Conservation (phyloP, 2,113 vertebrate species). For the Epinephelus fuscoguttatus region DNA sequence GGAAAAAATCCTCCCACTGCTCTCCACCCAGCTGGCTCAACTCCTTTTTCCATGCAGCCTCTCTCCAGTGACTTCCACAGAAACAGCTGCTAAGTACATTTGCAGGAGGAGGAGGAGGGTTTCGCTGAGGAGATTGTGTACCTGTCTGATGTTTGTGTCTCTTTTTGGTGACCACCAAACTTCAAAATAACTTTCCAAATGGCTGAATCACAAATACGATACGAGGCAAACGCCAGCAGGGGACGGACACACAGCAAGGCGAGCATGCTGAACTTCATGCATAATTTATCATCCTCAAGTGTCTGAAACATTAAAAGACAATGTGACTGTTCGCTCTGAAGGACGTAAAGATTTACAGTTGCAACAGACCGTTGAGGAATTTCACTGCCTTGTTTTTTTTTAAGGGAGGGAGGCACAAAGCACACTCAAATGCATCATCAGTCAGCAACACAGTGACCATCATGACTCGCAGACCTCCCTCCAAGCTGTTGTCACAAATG, state of each 20-base stretch:
- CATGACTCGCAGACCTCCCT: conserved; percentile 52
- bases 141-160: conserved; percentile 65
- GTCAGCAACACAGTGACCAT: conserved; percentile 44
- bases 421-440: conserved; percentile 27
- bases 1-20: conserved; percentile 73
- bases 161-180: conserved; percentile 20
- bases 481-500: conserved; percentile 67
- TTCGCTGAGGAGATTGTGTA: conserved; percentile 44
- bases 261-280: background rate
- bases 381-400: background rate
- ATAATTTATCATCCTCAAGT: conserved; percentile 30
- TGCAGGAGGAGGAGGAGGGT: conserved; percentile 21
- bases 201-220: conserved; percentile 39
- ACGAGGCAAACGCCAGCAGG: conserved; percentile 21
- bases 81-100: conserved; percentile 81
- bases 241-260: background rate
- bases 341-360: conserved; percentile 16
- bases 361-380: conserved; percentile 5
- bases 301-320: conserved; percentile 32
- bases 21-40: conserved; percentile 76
- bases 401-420: background rate
- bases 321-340: background rate
- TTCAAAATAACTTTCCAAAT: conserved; percentile 37
- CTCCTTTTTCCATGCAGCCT: conserved; percentile 72
- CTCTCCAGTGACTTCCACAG: conserved; percentile 69